A percentile compares a stretch with the other conserved stretches of the same genome.
Conservation (phyloP, 2,888 invertebrate species). For the Microctonus hyperodae region DNA sequence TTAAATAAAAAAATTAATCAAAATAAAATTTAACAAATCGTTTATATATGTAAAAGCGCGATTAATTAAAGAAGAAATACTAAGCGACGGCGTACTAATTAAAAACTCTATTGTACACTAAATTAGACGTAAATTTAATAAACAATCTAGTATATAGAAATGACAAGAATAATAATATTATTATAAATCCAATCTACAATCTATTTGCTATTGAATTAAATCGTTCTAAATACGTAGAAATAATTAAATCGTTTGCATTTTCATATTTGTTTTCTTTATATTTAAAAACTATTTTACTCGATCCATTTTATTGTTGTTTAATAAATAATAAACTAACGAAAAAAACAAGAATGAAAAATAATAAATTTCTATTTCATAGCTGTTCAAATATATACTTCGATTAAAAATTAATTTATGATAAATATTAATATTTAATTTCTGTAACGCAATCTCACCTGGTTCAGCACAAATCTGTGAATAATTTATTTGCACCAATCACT, state of each 20-base stretch:
- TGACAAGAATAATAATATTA: slow-evolving; percentile 3
- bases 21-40: not conserved
- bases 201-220: slow-evolving; percentile 17
- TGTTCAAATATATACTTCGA: not conserved
- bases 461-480: not conserved
- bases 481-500: not conserved
- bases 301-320: not conserved
- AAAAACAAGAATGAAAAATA: not conserved
- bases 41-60: slow-evolving; percentile 1
- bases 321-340: not conserved
- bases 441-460: slow-evolving; percentile 14
- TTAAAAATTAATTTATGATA: not conserved
- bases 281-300: not conserved
- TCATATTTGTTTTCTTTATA: not conserved
- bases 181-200: slow-evolving; percentile 23
- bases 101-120: slow-evolving; percentile 31
- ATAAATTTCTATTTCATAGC: not conserved
- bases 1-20: not conserved
- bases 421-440: not conserved
- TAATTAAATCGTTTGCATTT: not conserved
- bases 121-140: slow-evolving; percentile 31
- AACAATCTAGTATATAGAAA: slow-evolving; percentile 23
- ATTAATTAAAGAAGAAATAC: not conserved
- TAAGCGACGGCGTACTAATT: slow-evolving; percentile 32
- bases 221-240: slow-evolving; percentile 19